Base-by-base conservation (phyloP, 1,140 invertebrate genomes). In the Lamellibrachia luymesi region DNA sequence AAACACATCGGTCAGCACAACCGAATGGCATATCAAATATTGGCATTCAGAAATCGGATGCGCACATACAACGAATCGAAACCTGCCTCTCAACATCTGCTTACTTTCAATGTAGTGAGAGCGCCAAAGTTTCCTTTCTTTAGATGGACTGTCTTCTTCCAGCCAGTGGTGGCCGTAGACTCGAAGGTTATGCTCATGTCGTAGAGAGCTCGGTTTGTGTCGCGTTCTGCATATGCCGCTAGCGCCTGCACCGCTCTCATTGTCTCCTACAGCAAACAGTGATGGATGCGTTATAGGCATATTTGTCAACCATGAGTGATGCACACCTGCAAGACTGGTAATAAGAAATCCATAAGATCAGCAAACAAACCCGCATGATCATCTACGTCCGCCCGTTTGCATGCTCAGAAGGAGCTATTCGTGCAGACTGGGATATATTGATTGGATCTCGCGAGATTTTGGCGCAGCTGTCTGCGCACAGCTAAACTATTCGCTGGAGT, bases 201-300 rank as follows among this genome's bases (percentile, higher is more conserved):
- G 93, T 98, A 98, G n/a, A 99, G 98, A 95, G 99, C 98, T 50
- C 98, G 97, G 93, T 98, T 97, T 51, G 98, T 97, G 89, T 98
- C 98, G 91, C 98, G 97, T 51, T 98, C 97, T 0, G 98, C 98
- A 95, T 98, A 99, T 94, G 98, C 98, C 94, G 98, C 98, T 4
- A 99, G 96, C 1, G 98, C 98, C 95, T 98, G 98, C 96, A 99
- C 96, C 6, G 98, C 98, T 94, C 98, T 97, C 93, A 98, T 98
- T 0, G 98, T 98, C 95, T 99, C 98, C 97, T 94, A 64, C 13
- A 80, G 64, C 13, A 8, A 6, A 91, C 38, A 2, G 49, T 10
- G 17, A 22, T 90, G 89, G 27, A 17, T 27, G 27, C 17, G 89
- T 90, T 27, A 90, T 90, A 17, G 27, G 27, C 17, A 38, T 38